phyloP scores from a whole-genome alignment of 2,113 vertebrate species.

The Callaeas wilsoni region DNA sequence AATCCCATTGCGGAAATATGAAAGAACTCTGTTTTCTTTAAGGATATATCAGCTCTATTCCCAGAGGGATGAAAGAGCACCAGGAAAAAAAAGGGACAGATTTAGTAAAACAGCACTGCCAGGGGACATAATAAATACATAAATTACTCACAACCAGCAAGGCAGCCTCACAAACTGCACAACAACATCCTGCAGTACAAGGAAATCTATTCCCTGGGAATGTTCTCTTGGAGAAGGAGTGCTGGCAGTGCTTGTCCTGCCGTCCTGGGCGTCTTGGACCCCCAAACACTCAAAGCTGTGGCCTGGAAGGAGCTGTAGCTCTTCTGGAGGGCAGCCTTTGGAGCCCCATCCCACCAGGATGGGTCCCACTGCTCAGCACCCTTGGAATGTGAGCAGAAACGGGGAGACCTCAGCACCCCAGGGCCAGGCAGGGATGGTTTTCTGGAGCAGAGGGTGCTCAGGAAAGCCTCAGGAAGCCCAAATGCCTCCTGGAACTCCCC shows the following conservation, averaged over 20 bases:
- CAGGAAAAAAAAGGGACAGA: background rate
- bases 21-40: constrained; percentile 49
- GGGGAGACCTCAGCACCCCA: background rate
- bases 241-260: background rate
- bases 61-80: constrained; percentile 34
- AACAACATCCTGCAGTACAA: background rate
- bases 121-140: constrained; percentile 49
- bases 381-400: rapidly evolving
- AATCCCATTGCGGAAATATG: constrained; percentile 42
- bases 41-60: constrained; percentile 26
- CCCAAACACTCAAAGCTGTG: background rate
- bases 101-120: constrained; percentile 53
- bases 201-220: background rate
- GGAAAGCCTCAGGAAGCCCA: background rate
- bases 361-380: background rate
- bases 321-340: background rate
- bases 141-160: constrained; percentile 44
- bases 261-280: background rate
- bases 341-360: too few relatives aligned
- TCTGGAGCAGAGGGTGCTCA: background rate
- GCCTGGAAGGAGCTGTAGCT: background rate
- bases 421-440: background rate
- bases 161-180: background rate
- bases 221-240: background rate
- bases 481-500: background rate